Evolutionary conservation across 2,113 vertebrate species (phyloP), one percentile per base, ranked within the genome.

Genomic region (Tympanuchus pallidicinctus): DNA sequence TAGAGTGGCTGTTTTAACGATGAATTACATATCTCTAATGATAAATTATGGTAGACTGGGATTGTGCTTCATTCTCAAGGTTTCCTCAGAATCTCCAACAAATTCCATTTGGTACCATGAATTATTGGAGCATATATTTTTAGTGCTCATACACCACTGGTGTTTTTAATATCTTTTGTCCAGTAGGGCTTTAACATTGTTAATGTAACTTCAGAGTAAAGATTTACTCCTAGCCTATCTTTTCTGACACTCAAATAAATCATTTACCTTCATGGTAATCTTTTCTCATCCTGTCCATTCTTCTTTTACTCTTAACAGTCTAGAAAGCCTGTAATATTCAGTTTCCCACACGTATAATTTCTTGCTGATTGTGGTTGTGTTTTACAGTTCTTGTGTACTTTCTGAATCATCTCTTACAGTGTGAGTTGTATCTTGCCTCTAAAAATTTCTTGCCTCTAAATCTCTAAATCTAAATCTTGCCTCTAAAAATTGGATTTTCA

Each of bases 1-100:
- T 59, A 77, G 76, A 97, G 85, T 59, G 66, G 67, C 48, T 94
- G 43, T 95, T 95, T 93, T 94, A 93, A 87, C 85, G 90, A 96
- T 90, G 40, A 94, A 96, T 90, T 94, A 74, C 73, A 6, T 69
- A 80, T 45, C 60, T 91, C 92, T 91, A 95, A 81, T 61, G 47
- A 93, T 88, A 92, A 96, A 94, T 92, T 93, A 91, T 60, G 71
- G 71, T 79, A 80, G 66, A 17, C 61, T 82, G 77, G 59, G 88
- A 90, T 20, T 73, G 70, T 86, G 67, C 42, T 96, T 47, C 72
- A 71, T 89, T 95, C 72, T 88, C 82, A 81, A 67, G 61, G 78
- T 88, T 93, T 88, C 40, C 61, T 82, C 50, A 50, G 73, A 70
- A 72, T 40, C 52, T 92, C 64, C 0, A 0, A 72, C 40, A 25